Evolutionary conservation across 2,797 vertebrate genomes (phyloP).

Genomic region (Hozukius guyotensis): DNA sequence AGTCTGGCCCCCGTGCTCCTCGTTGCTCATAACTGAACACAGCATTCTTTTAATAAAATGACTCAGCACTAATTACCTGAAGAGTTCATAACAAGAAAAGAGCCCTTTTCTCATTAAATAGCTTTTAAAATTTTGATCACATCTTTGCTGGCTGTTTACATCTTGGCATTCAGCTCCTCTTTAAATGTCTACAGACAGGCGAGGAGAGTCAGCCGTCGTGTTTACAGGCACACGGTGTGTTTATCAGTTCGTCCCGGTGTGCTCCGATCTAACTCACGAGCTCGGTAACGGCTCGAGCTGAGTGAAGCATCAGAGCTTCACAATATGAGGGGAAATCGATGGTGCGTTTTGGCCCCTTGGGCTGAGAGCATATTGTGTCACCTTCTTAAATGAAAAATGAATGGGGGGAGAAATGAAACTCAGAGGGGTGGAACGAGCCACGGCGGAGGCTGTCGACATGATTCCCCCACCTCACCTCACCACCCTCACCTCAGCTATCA

Average conservation of each 20-base stretch:
- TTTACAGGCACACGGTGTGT: conserved; percentile 52
- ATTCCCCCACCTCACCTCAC: conserved; percentile 57
- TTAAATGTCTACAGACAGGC: conserved; percentile 15
- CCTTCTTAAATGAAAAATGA: conserved; percentile 83
- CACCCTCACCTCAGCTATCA: conserved; percentile 49
- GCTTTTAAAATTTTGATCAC: conserved; percentile 40
- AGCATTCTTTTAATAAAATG: background rate
- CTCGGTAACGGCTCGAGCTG: conserved; percentile 23
- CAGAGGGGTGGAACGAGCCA: conserved; percentile 71
- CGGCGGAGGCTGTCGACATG: conserved; percentile 63
- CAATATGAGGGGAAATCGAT: conserved; percentile 74
- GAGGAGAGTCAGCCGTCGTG: conserved; percentile 16
- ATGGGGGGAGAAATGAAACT: conserved; percentile 73
- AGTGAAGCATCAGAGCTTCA: conserved; percentile 67
- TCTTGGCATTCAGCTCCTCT: background rate
- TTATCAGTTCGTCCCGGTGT: conserved; percentile 43
- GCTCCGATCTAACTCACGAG: conserved; percentile 47
- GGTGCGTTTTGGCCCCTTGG: conserved; percentile 66
- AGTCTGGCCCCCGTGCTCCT: conserved; percentile 1
- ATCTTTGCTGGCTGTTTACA: conserved; percentile 14
- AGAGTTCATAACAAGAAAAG: conserved; percentile 22
- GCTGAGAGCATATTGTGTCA: conserved; percentile 76
- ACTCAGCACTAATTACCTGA: conserved; percentile 1
- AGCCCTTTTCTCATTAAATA: conserved; percentile 21
- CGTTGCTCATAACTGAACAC: background rate